A percentile compares a stretch with the other conserved stretches of the same genome.
Conservation (phyloP, 2,888 invertebrate genomes). For the Adelognathus sp. region DNA sequence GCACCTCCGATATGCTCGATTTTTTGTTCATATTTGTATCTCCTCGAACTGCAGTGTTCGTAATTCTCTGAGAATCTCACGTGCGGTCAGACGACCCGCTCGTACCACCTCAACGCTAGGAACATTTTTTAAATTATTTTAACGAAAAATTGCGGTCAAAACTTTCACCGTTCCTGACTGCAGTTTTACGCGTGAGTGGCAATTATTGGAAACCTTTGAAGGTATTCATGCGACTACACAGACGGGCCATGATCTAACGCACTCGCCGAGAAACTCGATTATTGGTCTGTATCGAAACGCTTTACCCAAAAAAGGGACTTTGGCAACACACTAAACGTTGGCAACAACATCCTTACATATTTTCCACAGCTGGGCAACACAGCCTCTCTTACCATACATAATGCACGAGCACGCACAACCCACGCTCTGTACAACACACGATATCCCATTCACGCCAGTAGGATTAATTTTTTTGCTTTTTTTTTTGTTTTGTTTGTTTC, state of each 20-base stretch:
- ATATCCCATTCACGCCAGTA: constrained; percentile 42
- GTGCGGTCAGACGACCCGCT: too few species aligned
- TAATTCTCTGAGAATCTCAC: too few species aligned
- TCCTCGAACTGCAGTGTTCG: too few species aligned
- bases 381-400: constrained; percentile 62
- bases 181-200: too few species aligned
- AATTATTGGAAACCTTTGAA: too few species aligned
- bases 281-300: constrained; percentile 68
- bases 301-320: constrained; percentile 73
- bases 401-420: constrained; percentile 36
- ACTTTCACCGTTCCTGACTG: too few species aligned
- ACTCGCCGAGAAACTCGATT: constrained; percentile 63
- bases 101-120: too few species aligned
- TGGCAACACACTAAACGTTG: constrained; percentile 78
- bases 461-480: constrained; percentile 49
- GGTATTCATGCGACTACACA: too few species aligned
- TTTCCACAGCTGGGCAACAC: constrained; percentile 69
- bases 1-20: too few species aligned
- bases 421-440: constrained; percentile 47
- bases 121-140: too few species aligned
- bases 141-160: too few species aligned
- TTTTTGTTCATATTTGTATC: too few species aligned
- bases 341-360: constrained; percentile 74
- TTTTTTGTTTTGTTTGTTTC: constrained; percentile 43
- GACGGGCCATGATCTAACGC: constrained; percentile 45